These are phyloP conservation scores for Strongylocentrotus purpuratus DNA, from an alignment of 35 echinoderm and acorn worm genomes.

Conservation along the genomic window DNA sequence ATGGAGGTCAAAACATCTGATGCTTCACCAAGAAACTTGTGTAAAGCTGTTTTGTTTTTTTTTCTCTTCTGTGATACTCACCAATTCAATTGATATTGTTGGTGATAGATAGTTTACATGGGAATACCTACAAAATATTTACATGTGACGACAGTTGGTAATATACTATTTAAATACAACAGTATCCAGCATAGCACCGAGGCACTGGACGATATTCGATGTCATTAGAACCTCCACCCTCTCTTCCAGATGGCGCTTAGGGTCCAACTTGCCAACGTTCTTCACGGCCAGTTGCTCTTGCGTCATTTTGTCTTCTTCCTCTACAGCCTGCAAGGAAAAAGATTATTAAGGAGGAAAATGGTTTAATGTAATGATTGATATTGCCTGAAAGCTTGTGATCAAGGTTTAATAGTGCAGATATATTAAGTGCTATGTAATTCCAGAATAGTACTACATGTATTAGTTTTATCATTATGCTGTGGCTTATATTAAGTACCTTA, in stretches of 20 bases:
- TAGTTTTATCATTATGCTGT: too few species aligned
- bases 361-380: too few species aligned
- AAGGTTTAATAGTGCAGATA: too few species aligned
- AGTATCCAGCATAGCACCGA: conserved; percentile 95
- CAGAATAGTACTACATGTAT: too few species aligned
- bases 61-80: not conserved
- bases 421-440: too few species aligned
- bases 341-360: not conserved
- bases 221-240: conserved; percentile 96
- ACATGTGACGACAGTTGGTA: not conserved
- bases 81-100: not conserved
- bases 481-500: too few species aligned
- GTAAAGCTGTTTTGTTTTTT: not conserved
- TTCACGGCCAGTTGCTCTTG: conserved; percentile 92
- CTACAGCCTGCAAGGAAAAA: conserved; percentile 72
- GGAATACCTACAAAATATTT: not conserved
- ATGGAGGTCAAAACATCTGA: not conserved
- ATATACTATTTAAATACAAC: conserved; percentile 89
- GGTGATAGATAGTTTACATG: not conserved
- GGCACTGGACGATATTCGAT: conserved; percentile 90
- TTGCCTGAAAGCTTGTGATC: too few species aligned
- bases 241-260: conserved; percentile 93
- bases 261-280: conserved; percentile 96
- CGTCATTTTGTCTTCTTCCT: conserved; percentile 96
- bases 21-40: not conserved